These are phyloP conservation scores for Anoplius nigerrimus DNA, from an alignment of 2,888 invertebrate genomes.

Conservation along the genomic window DNA sequence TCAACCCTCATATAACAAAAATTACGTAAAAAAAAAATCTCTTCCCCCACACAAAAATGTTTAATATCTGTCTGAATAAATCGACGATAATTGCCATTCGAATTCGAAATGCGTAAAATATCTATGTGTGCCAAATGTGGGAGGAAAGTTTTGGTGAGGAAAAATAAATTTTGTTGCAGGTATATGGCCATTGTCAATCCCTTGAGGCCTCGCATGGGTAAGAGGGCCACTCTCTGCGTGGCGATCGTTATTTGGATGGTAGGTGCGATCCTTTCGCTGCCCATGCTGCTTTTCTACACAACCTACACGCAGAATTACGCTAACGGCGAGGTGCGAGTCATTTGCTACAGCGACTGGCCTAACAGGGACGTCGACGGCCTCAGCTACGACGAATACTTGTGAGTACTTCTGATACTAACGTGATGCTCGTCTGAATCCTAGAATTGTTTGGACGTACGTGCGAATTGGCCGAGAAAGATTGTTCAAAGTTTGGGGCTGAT, in stretches of 20 bases:
- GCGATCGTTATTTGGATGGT: conserved; percentile 90
- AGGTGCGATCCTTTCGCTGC: conserved; percentile 87
- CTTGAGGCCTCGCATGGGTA: conserved; percentile 90
- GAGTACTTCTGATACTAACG: conserved; percentile 71
- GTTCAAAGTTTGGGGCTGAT: no score
- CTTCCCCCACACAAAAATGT: no score
- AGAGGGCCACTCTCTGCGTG: conserved; percentile 87
- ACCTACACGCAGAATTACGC: conserved; percentile 80
- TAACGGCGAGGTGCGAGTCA: conserved; percentile 79
- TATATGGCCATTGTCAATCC: conserved; percentile 98
- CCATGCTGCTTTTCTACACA: conserved; percentile 89
- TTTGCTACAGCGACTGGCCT: conserved; percentile 92
- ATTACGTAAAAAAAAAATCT: no score
- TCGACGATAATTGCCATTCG: no score
- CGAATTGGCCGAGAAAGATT: no score
- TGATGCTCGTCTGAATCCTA: no score
- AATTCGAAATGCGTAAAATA: no score
- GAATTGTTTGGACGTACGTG: no score
- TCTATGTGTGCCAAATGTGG: no score
- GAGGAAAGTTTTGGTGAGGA: not conserved
- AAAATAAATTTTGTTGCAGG: no score
- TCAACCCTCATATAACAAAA: no score
- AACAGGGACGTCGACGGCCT: conserved; percentile 79
- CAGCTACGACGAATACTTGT: conserved; percentile 85
- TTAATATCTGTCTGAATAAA: no score